phyloP scores from a whole-genome alignment of 1,140 invertebrate genomes.

The Drosophila mayri region DNA sequence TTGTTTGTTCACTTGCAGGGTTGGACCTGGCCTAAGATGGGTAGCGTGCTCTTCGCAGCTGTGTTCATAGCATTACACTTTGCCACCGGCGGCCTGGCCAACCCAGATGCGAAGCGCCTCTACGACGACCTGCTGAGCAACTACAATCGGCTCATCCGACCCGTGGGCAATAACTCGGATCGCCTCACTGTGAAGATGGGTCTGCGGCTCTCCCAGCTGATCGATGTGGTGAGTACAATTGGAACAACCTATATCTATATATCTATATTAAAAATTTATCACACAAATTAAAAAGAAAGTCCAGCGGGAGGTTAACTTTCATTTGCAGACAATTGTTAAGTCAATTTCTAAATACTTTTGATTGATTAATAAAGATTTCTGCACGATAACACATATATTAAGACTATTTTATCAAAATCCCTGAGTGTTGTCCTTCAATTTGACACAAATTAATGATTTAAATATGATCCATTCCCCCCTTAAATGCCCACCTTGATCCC shows the following conservation, averaged over 20 bases:
- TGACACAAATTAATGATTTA: conserved; percentile 23
- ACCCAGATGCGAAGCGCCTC: conserved; percentile 96
- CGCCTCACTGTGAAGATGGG: conserved; percentile 98
- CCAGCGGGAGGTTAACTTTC: not conserved
- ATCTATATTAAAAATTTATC: no score
- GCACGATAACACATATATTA: no score
- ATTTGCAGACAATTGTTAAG: no score
- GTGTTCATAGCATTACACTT: conserved; percentile 89
- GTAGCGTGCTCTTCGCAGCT: conserved; percentile 89
- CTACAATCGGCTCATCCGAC: conserved; percentile 98
- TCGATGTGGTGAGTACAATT: conserved; percentile 96
- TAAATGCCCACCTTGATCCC: conserved; percentile 10
- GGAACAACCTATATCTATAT: no score
- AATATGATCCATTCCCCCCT: not conserved
- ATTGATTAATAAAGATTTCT: no score
- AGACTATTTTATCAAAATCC: not conserved
- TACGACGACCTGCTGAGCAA: conserved; percentile 98
- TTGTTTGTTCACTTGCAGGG: conserved; percentile 86
- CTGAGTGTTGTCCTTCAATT: not conserved
- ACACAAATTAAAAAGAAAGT: no score
- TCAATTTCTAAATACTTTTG: not conserved
- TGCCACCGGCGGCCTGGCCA: conserved; percentile 88
- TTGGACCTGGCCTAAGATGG: conserved; percentile 93
- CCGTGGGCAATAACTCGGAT: conserved; percentile 98
- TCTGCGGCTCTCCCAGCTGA: conserved; percentile 97